Evolutionary conservation across 2,797 vertebrate species (phyloP), one percentile per base, ranked within the genome.

Genomic region (Parauchenoglanis punctatus): DNA sequence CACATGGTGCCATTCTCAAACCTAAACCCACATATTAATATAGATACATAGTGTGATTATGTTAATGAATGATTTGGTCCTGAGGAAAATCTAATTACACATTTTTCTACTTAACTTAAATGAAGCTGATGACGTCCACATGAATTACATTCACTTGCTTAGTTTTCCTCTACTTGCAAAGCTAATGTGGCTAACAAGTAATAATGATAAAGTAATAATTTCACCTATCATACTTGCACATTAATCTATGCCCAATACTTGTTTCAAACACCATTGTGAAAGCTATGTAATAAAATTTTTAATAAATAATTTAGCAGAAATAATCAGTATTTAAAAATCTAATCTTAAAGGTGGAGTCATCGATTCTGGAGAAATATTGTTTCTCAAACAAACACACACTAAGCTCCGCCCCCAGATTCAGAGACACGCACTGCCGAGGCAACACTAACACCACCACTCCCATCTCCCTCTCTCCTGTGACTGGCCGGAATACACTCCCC

Each of bases 1-100:
- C 95, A 90, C 93, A 96, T 73, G 89, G 90, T 2, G 95, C 96
- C 40, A 52, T 17, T 80, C 81, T 86, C 6, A 83, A 89, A 25
- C 88, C 90, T 92, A 67, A 1, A 90, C 49, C 63, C 92, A 92
- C 91, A 93, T 93, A 87, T 84, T 94, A 95, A 83, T 73, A 67
- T 73, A 88, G 7, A 58, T 31, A 44, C 4, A 4, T 3, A 5
- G 56, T 11, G 11, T 40, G 35, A 58, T 70, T 35, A 46, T n/a
- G 6, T 13, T 83, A 68, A 40, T 54, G 40, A 84, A 73, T 31
- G 23, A 63, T 25, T 40, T 35, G 44, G n/a, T 20, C 40, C 20
- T 25, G 23, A 82, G 44, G 44, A 40, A 61, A 58, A 81, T 46
- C 23, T 46, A 46, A 58, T 58, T 23, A 35, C n/a, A 58, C 15